A percentile compares a stretch with the other conserved stretches of the same genome.
Conservation (phyloP, 2,888 invertebrate species). For the Nasonovia ribisnigri region DNA sequence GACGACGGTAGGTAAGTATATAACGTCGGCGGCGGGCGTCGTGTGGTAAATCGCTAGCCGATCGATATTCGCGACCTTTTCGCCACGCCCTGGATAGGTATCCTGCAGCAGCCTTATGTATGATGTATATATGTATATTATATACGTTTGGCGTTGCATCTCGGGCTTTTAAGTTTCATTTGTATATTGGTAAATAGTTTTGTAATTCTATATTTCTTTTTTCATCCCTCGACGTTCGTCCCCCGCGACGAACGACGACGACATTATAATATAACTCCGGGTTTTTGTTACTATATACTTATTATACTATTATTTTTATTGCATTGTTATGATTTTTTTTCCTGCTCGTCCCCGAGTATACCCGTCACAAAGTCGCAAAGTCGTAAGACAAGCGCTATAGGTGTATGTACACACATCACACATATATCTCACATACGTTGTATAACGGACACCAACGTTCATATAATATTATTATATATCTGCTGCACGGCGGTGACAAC, state of each 20-base stretch:
- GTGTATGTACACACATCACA: not conserved
- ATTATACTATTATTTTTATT: not conserved
- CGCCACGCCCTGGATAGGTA: slow-evolving; percentile 58
- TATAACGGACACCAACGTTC: slow-evolving; percentile 60
- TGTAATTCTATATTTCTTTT: not conserved
- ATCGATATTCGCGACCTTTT: slow-evolving; percentile 64
- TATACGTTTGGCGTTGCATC: not conserved
- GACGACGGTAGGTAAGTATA: not conserved
- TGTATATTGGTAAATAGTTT: not conserved
- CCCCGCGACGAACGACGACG: slow-evolving; percentile 35
- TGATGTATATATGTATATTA: not conserved
- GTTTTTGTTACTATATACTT: not conserved
- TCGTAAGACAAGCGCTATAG: not conserved
- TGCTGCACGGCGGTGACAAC: slow-evolving; percentile 25
- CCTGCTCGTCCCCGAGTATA: not conserved
- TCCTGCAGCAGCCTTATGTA: not conserved
- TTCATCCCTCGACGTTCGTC: not conserved
- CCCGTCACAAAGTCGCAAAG: not conserved
- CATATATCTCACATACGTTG: not conserved
- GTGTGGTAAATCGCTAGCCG: slow-evolving; percentile 59
- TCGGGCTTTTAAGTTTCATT: slow-evolving; percentile 8
- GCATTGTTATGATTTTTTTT: not conserved
- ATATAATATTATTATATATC: not conserved
- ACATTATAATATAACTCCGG: not conserved
- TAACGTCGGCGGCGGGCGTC: slow-evolving; percentile 38